Base-by-base conservation (phyloP, 1,140 invertebrate genomes). In the Epicauta chinensis region DNA sequence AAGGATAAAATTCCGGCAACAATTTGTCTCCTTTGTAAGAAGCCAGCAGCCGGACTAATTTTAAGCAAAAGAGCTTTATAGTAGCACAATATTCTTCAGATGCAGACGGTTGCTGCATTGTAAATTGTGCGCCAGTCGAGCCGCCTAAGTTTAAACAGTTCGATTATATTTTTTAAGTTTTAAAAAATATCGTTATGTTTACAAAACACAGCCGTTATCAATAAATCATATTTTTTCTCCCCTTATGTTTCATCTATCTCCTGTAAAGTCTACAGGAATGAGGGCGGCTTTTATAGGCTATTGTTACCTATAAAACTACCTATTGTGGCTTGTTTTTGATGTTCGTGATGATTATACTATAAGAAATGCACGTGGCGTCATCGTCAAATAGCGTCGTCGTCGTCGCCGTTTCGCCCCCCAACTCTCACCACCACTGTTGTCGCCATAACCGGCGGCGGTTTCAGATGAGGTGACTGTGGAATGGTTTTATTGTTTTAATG, bases 221-320 rank as follows among this genome's bases (percentile, higher is more conserved):
- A 64, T 64, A 64, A 64, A 64, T 64, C 60, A 64, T 62, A 51
- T 51, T 37, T 51, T 60, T 59, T 62, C 55, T 62, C 23, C 23
- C 23, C 23, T n/a, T 23, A 23, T 23, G 23, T 7, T 23, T 7
- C 17, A 7, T n/a, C n/a, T n/a, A n/a, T n/a, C n/a, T n/a, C n/a
- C n/a, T n/a, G n/a, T n/a, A n/a, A n/a, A 55, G 53, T 32, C 48
- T 51, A 55, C 30, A 51, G 41, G 54, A 55, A 62, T 7, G 23
- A 56, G 55, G 56, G 56, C 49, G 51, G 57, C 55, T 58, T 61
- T 65, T 58, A 65, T 55, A 58, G 63, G 49, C 60, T 55, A 58
- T 65, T 65, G 63, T 65, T 65, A 65, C 63, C 63, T 65, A 59
- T 62, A 63, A 65, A 65, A 65, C 62, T 65, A 65, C 63, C 63